Evolutionary conservation across 2,888 invertebrate species (phyloP), one percentile per base, ranked within the genome.

Genomic region (Branchellion lobata): DNA sequence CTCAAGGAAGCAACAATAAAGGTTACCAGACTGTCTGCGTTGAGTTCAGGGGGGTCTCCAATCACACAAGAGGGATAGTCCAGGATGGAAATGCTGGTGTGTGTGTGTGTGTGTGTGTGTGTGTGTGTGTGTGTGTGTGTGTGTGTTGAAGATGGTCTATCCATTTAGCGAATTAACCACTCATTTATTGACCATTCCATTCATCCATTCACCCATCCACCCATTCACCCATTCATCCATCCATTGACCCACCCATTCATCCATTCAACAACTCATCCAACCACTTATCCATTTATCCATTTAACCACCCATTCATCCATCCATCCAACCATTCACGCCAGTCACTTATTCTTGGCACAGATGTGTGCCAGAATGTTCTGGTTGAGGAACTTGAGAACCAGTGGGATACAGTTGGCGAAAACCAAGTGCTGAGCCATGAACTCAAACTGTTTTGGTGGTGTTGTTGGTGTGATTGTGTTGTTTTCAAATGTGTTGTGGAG

Each of bases 391-490:
- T 99, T 99, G 79, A 99, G 90, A 29, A 99, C 95, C 81, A 99
- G 89, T 0, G 99, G 99, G 88, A 99, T 96, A 86, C 98, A 99
- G 88, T 99, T 99, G 81, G 98, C 98, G 89, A 98, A 98, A 14
- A 99, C 96, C 84, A 99, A 90, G 89, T 99, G 97, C 88, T 99
- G 97, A 0, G 96, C 95, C 92, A 98, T 95, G 87, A 95, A 98
- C 89, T 99, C 99, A 90, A 98, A 99, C 89, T 88, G 85, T 74
- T 82, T 81, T 47, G n/a, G 74, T 27, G 29, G 34, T 47, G 79
- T 11, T n/a, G n/a, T n/a, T n/a, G n/a, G n/a, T n/a, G n/a, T n/a
- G n/a, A n/a, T n/a, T n/a, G n/a, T n/a, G 53, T 75, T 31, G 78
- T 29, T 27, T 40, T 24, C 27, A 40, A 3, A 31, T 33, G 51